Evolutionary conservation across 2,797 vertebrate species (phyloP), one percentile per base, ranked within the genome.

Genomic region (Nannoperca australis): DNA sequence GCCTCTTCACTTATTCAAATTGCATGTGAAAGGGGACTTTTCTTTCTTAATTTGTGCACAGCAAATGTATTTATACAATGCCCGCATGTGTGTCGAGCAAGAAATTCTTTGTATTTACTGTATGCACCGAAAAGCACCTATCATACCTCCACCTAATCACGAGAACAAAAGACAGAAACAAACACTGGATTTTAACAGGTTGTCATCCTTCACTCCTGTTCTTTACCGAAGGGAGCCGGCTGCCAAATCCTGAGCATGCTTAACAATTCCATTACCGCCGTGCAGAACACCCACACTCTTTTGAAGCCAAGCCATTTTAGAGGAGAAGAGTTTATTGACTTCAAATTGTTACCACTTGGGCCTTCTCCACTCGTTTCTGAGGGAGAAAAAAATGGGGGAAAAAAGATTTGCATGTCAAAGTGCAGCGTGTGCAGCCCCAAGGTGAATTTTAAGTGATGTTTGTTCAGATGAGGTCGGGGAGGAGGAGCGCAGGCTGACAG

Each of bases 311-410:
- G 81, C 82, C 81, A 81, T 94, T 92, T 94, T 93, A 92, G 79
- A 83, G 73, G 76, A 82, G 89, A 88, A 89, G 89, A 93, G 88
- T 95, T 95, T 95, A 95, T 94, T 93, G 94, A 95, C 92, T 94
- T 93, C 90, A 95, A 95, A 96, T 95, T 94, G 94, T 95, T 95
- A 93, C 93, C 93, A 94, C 85, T 94, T 89, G 70, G 89, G 79
- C 89, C 22, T 72, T 78, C 79, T 84, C 69, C 49, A 68, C 76
- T 84, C 62, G 73, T 84, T 85, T 72, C 34, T 70, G 5, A 6
- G 49, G 69, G 67, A 47, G 17, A 42, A 67, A 59, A 61, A 24
- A n/a, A 2, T 7, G 51, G 45, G 40, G 49, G 49, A 53, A 45
- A 70, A 79, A 77, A 70, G 81, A 83, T 61, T 44, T 36, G 38